A percentile compares a stretch with the other conserved stretches of the same genome.
Conservation (phyloP, 2,888 invertebrate species). For the Lycaena phlaeas region DNA sequence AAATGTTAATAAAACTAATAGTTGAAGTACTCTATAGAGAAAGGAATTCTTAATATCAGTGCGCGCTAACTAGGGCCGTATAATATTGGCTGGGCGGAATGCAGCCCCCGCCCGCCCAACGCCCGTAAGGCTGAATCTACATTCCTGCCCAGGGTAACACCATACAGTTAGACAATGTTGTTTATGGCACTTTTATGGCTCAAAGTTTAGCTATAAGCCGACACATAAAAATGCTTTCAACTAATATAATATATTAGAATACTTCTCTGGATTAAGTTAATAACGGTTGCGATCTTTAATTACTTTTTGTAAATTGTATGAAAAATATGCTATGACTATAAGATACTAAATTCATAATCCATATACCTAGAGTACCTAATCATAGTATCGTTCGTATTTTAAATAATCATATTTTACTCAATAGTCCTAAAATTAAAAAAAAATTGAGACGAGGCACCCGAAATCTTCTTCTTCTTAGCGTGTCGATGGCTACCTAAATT, state of each 20-base stretch:
- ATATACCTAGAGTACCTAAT: too few relatives aligned
- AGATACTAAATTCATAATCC: too few relatives aligned
- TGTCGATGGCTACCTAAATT: too few relatives aligned
- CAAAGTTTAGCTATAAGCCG: conserved; percentile 5
- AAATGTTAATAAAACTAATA: conserved; percentile 9
- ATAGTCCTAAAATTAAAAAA: too few relatives aligned
- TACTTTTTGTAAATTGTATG: too few relatives aligned
- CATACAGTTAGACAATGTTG: conserved; percentile 4
- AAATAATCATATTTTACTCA: too few relatives aligned
- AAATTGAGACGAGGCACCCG: too few relatives aligned
- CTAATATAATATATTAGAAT: neutral
- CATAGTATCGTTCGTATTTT: too few relatives aligned
- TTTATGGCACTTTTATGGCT: conserved; percentile 3
- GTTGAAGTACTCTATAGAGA: conserved; percentile 33
- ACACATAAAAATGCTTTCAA: conserved; percentile 5
- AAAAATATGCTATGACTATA: too few relatives aligned
- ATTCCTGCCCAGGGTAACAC: conserved; percentile 14
- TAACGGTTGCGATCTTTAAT: too few relatives aligned
- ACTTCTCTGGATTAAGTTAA: too few relatives aligned
- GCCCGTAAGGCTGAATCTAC: conserved; percentile 8
- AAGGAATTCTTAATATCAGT: conserved; percentile 72
- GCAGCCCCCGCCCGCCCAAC: conserved; percentile 17
- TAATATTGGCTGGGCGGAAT: conserved; percentile 54
- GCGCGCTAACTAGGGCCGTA: conserved; percentile 69
- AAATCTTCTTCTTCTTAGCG: too few relatives aligned